Base-by-base conservation (phyloP, 1,140 invertebrate species). In the Pseudomyrmex flavicornis region DNA sequence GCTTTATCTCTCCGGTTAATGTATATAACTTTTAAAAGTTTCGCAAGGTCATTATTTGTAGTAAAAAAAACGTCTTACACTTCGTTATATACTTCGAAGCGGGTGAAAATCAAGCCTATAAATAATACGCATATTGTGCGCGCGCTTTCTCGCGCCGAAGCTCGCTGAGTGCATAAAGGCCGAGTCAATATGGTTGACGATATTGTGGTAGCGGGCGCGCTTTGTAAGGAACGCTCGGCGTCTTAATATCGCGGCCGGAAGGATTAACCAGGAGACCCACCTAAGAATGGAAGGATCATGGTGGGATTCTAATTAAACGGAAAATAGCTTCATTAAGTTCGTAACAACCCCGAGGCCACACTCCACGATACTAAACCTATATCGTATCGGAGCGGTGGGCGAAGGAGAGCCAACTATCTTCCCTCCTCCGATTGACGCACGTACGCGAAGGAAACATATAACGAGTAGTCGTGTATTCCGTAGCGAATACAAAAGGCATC, bases 311-410 rank as follows among this genome's bases (percentile, higher is more conserved):
- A 92, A 92, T 92, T 92, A 92, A 92, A 92, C 89, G 91, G 88
- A 92, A 92, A 92, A 92, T 91, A 91, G 90, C 91, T 92, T 92
- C 89, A 89, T 92, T 92, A 91, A 92, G 90, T 91, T 92, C 65
- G 84, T 88, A 91, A 91, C 91, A 86, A 84, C 91, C 90, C 85
- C 83, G 82, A 82, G 90, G 83, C 75, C 56, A 66, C 82, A 84
- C 80, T 86, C 79, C 79, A 72, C 86, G 85, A 85, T 86, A 72
- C 85, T 79, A 85, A 82, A 86, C 74, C 80, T 85, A 62, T 61
- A 13, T 66, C 87, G 46, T 89, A 87, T 89, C 68, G 54, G 63
- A 22, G 35, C 0, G 35, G 35, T 35, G 7, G 62, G 35, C 69
- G 77, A 84, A 62, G 66, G 66, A 72, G 44, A 72, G 22, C 52